phyloP scores from a whole-genome alignment of 2,888 invertebrate genomes.

The Hyposoter didymator region DNA sequence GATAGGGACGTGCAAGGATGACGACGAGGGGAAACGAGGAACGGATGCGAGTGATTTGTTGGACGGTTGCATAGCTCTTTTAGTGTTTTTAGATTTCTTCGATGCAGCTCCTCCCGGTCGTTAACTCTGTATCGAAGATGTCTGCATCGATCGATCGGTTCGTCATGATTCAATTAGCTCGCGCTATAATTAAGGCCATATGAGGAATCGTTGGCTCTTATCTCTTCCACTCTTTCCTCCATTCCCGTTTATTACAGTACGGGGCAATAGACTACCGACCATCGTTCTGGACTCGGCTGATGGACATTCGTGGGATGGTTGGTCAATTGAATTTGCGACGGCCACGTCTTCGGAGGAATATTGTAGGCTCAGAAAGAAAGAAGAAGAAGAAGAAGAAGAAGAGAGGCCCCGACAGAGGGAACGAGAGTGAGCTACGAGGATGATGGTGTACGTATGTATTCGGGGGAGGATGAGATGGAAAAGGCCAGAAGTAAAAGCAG shows the following conservation, averaged over 20 bases:
- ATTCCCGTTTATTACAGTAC: constrained; percentile 35
- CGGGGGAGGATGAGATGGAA: constrained; percentile 56
- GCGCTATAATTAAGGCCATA: constrained; percentile 40
- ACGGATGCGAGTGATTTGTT: constrained; percentile 11
- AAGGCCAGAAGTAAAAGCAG: constrained; percentile 63
- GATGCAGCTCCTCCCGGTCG: constrained; percentile 16
- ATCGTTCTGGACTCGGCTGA: constrained; percentile 5
- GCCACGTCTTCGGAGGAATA: constrained; percentile 45
- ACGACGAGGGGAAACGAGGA: not conserved
- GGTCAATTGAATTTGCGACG: constrained; percentile 62
- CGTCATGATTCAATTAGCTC: constrained; percentile 46
- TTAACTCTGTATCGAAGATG: constrained; percentile 20
- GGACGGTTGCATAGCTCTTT: constrained; percentile 2
- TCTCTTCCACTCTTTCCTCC: not conserved
- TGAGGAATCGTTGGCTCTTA: not conserved
- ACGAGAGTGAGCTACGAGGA: constrained; percentile 25
- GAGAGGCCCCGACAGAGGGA: no score
- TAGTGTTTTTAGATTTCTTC: constrained; percentile 42
- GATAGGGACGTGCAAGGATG: not conserved
- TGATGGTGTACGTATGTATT: constrained; percentile 35
- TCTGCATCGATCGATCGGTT: constrained; percentile 37
- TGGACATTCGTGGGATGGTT: constrained; percentile 25
- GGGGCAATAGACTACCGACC: constrained; percentile 37
- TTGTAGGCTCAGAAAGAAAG: constrained; percentile 40
- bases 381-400: constrained; percentile 43